Conservation (phyloP, 1,140 invertebrate species). For the Macrosteles quadrilineatus region DNA sequence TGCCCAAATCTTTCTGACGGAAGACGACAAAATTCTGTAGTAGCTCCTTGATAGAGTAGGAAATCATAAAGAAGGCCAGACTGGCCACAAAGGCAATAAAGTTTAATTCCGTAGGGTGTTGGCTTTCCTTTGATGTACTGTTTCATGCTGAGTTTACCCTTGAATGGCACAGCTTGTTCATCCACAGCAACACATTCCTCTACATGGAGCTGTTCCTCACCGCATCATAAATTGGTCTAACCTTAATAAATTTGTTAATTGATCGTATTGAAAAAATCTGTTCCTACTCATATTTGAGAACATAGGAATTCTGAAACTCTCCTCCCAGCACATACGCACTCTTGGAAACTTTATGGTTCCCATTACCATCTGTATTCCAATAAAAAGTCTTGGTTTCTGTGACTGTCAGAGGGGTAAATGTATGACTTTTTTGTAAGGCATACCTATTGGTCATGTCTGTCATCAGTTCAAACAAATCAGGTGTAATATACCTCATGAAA, state of each 20-base stretch:
- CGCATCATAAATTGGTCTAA: slow-evolving; percentile 27
- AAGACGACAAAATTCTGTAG: slow-evolving; percentile 18
- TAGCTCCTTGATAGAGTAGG: slow-evolving; percentile 41
- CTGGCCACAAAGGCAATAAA: slow-evolving; percentile 41
- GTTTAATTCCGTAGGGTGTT: slow-evolving; percentile 39
- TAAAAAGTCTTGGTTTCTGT: slow-evolving; percentile 28
- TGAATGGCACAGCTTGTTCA: slow-evolving; percentile 45
- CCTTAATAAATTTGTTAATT: slow-evolving; percentile 26
- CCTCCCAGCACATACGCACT: slow-evolving; percentile 27
- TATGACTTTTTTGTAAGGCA: slow-evolving; percentile 1
- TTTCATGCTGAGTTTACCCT: slow-evolving; percentile 38
- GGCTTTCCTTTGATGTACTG: slow-evolving; percentile 35
- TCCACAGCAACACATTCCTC: slow-evolving; percentile 40
- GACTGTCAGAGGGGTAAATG: background rate
- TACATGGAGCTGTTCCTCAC: slow-evolving; percentile 31
- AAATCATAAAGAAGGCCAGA: slow-evolving; percentile 43
- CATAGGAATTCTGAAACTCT: slow-evolving; percentile 12
- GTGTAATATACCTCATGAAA: background rate
- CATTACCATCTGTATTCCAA: slow-evolving; percentile 29
- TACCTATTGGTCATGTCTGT: slow-evolving; percentile 7
- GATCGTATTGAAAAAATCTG: slow-evolving; percentile 22
- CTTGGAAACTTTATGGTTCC: slow-evolving; percentile 25
- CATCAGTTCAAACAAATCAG: background rate
- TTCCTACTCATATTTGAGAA: slow-evolving; percentile 25
- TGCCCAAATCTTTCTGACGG: no score